These are phyloP conservation scores for Callyntrura guangdongensis DNA, from an alignment of 2,888 invertebrate genomes.

Conservation along the genomic window DNA sequence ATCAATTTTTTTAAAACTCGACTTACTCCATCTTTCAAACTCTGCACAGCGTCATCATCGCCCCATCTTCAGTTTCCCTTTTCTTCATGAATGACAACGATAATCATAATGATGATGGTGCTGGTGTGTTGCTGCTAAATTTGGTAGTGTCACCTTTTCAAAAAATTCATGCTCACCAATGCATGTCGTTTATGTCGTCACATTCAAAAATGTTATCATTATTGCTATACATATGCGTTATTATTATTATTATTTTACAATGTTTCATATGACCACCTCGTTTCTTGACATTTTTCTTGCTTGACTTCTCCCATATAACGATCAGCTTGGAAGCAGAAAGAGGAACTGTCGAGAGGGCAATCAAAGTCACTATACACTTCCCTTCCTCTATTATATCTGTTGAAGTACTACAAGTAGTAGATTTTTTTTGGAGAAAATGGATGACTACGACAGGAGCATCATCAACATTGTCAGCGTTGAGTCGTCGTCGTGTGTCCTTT, in stretches of 20 bases:
- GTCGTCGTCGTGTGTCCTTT: slow-evolving; percentile 2
- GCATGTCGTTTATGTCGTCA: neutral
- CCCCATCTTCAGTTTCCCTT: slow-evolving; percentile 18
- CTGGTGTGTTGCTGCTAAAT: neutral
- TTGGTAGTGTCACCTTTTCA: no score
- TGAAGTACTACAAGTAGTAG: slow-evolving; percentile 2
- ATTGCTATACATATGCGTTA: neutral
- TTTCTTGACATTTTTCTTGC: slow-evolving; percentile 19
- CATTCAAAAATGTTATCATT: slow-evolving; percentile 27
- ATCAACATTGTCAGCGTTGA: neutral
- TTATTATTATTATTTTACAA: slow-evolving; percentile 48
- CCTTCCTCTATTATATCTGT: neutral
- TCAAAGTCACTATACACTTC: slow-evolving; percentile 47
- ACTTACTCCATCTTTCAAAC: slow-evolving; percentile 15
- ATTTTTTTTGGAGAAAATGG: slow-evolving; percentile 45
- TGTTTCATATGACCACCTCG: slow-evolving; percentile 8
- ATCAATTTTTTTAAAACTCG: neutral
- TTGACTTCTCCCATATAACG: slow-evolving; percentile 29
- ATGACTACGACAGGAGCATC: slow-evolving; percentile 17
- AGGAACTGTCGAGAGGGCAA: slow-evolving; percentile 62
- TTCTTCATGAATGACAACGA: slow-evolving; percentile 25
- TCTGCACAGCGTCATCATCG: neutral
- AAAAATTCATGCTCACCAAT: neutral
- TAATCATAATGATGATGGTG: slow-evolving; percentile 16
- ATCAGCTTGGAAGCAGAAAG: neutral